Base-by-base conservation (phyloP, 2,113 vertebrate genomes). In the Nannospalax galili region DNA sequence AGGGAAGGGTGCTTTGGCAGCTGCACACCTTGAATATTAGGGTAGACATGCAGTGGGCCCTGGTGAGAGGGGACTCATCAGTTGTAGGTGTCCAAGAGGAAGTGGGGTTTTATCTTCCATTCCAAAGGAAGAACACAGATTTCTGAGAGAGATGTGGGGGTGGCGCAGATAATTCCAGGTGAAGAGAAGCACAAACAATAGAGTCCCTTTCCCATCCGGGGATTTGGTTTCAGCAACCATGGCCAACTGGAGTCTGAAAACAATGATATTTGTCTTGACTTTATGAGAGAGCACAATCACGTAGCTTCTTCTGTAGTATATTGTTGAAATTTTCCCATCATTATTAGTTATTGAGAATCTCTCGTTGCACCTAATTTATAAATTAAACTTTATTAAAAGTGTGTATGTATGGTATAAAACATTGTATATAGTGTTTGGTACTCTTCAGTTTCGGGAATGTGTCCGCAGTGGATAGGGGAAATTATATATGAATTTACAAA, bases 21-120 rank as follows among this genome's bases (percentile, higher is more conserved):
- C 20, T 0, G 0, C 2, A 9, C 7, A 14, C 40, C 12, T 2
- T 9, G 40, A 11, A 5, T 30, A 6, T 69, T 45, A 77, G 81
- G 20, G 22, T 35, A 2, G 24, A 80, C 5, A 28, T 15, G 32
- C 35, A 37, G 40, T 0, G 1, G 30, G 22, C 4, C 22, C 64
- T 65, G 20, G 26, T 52, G 62, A 32, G 37, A 37, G 52, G 15
- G 20, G 67, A 15, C 48, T 45, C 9, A 30, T 19, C 48, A n/a
- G 42, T 35, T 35, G 7, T 70, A 14, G 9, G 15, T 22, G 22
- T 74, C 5, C 65, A 40, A 56, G 64, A 79, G 65, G 22, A 65
- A 56, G 62, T 64, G 7, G 78, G 8, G 3, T 35, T 84, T 67
- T 32, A 45, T 28, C 16, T 58, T 58, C 73, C 48, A 26, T 73